Conservation (phyloP, 2,888 invertebrate genomes). For the Hydraecia micacea region DNA sequence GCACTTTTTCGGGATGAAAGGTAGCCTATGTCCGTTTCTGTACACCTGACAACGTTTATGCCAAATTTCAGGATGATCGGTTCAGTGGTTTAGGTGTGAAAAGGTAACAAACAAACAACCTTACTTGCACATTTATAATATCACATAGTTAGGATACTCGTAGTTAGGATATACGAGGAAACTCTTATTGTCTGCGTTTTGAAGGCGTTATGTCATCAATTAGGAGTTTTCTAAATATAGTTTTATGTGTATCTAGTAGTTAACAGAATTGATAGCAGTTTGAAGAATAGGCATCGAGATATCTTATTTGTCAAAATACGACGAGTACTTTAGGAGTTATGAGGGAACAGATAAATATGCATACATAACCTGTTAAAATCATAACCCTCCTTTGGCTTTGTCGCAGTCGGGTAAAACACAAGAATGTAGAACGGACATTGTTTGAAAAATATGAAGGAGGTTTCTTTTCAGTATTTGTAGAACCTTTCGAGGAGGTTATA, state of each 20-base stretch:
- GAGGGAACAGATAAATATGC: background rate
- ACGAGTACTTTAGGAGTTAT: background rate
- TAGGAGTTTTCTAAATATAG: conserved; percentile 14
- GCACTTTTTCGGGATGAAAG: too few relatives aligned
- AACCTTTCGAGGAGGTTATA: background rate
- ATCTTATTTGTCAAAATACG: background rate
- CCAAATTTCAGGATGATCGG: too few relatives aligned
- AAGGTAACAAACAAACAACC: too few relatives aligned
- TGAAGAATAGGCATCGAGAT: background rate
- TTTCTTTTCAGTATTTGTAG: conserved; percentile 8
- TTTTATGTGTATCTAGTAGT: background rate
- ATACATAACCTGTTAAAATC: background rate
- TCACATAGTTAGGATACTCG: background rate
- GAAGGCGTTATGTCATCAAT: conserved; percentile 28
- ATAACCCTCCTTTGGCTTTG: background rate
- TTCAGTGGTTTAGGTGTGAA: too few relatives aligned
- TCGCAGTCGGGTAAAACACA: background rate
- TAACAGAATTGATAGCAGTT: background rate
- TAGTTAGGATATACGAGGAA: conserved; percentile 13
- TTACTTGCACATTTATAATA: too few relatives aligned
- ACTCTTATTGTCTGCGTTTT: conserved; percentile 9
- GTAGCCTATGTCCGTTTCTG: too few relatives aligned
- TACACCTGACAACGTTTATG: too few relatives aligned
- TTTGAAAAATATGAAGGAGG: background rate
- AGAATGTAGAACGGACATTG: background rate